Evolutionary conservation across 2,113 vertebrate species (phyloP).

Genomic region (Crotophaga sulcirostris): DNA sequence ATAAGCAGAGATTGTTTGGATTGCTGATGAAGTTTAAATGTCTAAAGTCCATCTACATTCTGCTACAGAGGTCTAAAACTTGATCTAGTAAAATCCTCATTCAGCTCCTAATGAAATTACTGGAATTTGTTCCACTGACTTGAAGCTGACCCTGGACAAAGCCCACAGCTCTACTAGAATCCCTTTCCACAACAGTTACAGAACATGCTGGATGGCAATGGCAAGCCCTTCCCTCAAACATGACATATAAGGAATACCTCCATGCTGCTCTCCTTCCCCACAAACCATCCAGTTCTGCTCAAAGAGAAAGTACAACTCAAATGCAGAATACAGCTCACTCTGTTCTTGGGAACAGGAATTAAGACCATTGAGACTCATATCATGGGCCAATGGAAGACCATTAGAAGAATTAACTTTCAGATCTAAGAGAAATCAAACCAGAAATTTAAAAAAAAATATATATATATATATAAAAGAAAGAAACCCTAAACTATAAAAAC

Average conservation of each 20-base stretch:
- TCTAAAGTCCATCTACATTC: conserved; percentile 1
- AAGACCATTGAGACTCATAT: background rate
- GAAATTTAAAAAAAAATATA: no score
- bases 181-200: background rate
- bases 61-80: background rate
- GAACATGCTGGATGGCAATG: background rate
- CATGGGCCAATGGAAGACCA: background rate
- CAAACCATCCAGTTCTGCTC: background rate
- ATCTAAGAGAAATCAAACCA: background rate
- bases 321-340: background rate
- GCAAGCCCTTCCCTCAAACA: background rate
- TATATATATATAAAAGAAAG: no score
- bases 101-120: conserved; percentile 28
- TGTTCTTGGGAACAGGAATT: conserved; percentile 13
- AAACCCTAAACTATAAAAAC: background rate
- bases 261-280: background rate
- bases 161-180: background rate
- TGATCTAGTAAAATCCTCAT: background rate
- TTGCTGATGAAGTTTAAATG: background rate
- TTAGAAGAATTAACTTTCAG: conserved; percentile 42
- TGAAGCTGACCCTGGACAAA: background rate
- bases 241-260: background rate
- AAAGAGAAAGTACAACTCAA: conserved; percentile 10
- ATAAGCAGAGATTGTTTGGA: background rate
- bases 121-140: conserved; percentile 3